phyloP scores from a whole-genome alignment of 2,797 vertebrate genomes.

The Poeciliopsis paucimaculata region DNA sequence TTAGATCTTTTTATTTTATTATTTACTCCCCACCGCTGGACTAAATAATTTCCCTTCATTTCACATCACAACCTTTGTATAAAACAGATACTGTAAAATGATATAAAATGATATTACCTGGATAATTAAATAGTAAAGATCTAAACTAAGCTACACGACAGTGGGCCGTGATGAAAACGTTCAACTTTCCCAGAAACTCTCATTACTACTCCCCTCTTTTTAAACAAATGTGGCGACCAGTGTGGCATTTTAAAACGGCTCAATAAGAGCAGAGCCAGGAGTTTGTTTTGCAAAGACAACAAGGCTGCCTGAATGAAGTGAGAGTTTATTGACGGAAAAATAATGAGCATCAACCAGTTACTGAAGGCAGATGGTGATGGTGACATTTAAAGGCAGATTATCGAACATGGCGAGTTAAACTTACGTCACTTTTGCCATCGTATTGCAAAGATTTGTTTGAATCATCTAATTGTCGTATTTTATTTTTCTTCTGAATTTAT shows the following conservation, averaged over 20 bases:
- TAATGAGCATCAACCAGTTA: constrained; percentile 51
- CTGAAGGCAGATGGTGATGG: constrained; percentile 29
- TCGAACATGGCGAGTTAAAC: constrained; percentile 12
- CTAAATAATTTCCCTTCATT: neutral
- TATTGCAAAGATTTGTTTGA: neutral
- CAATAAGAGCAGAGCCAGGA: constrained; percentile 32
- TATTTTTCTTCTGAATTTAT: neutral
- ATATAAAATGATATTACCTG: neutral
- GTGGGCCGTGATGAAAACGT: constrained; percentile 21
- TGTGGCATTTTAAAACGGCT: constrained; percentile 57
- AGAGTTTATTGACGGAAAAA: constrained; percentile 43
- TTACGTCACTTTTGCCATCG: constrained; percentile 4
- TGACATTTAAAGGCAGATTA: constrained; percentile 29
- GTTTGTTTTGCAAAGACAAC: constrained; percentile 39
- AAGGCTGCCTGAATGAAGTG: constrained; percentile 42
- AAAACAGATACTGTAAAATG: neutral
- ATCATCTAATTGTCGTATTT: neutral
- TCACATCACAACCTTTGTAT: neutral
- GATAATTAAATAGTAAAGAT: constrained; percentile 34
- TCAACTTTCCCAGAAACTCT: constrained; percentile 41
- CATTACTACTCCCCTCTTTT: constrained; percentile 50
- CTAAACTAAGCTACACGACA: constrained; percentile 12
- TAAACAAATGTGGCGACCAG: constrained; percentile 54
- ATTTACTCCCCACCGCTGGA: neutral
- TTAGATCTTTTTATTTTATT: neutral